Conservation (phyloP, 1,140 invertebrate species). For the Bicyclus anynana region DNA sequence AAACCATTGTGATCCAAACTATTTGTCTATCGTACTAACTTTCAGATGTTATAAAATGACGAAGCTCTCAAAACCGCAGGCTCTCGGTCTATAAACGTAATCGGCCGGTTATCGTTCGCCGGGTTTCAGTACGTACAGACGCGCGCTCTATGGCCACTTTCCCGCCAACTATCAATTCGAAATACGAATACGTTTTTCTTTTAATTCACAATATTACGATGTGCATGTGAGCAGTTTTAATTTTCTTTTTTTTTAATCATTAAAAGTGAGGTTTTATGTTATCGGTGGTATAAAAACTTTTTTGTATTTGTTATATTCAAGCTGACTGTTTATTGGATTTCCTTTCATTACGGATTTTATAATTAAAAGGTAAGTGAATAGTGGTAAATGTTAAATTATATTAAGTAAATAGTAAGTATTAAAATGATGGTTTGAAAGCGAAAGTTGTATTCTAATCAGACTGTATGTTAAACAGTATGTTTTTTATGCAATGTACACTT, state of each 20-base stretch:
- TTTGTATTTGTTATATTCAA: background rate
- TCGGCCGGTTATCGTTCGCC: conserved; percentile 44
- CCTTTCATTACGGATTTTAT: background rate
- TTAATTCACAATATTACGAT: background rate
- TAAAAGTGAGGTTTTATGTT: background rate
- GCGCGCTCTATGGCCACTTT: conserved; percentile 26
- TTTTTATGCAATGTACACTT: too few relatives aligned
- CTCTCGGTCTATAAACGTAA: too few relatives aligned
- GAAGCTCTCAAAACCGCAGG: too few relatives aligned
- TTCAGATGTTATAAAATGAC: too few relatives aligned
- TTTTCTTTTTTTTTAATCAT: background rate
- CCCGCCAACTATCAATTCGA: conserved; percentile 20
- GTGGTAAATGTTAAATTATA: background rate
- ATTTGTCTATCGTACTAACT: too few relatives aligned
- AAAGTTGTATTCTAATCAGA: too few relatives aligned
- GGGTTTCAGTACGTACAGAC: conserved; percentile 32
- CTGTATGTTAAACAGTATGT: too few relatives aligned
- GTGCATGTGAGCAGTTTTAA: background rate
- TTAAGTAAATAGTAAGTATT: too few relatives aligned
- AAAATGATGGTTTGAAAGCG: too few relatives aligned
- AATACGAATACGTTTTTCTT: conserved; percentile 15
- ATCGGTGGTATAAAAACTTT: background rate
- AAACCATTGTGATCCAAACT: too few relatives aligned
- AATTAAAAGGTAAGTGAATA: background rate
- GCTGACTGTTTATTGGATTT: background rate